Evolutionary conservation across 2,888 invertebrate species (phyloP).

Genomic region (Melanargia galathea): DNA sequence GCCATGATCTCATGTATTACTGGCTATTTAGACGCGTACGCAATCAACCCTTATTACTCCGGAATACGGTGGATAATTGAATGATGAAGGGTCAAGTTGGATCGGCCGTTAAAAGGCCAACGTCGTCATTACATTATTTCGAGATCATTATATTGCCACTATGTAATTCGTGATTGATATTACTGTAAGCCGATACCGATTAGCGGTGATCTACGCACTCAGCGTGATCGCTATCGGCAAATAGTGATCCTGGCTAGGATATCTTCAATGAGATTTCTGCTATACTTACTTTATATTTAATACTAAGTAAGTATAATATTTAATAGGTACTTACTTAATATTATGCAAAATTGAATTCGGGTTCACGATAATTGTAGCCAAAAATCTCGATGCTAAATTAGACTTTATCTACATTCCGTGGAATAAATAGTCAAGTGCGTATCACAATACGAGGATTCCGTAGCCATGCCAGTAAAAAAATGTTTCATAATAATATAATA

Average conservation of each 20-base stretch:
- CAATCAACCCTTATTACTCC: constrained; percentile 48
- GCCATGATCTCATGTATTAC: constrained; percentile 73
- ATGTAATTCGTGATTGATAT: constrained; percentile 65
- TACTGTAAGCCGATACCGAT: constrained; percentile 39
- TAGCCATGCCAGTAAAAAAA: too few relatives aligned
- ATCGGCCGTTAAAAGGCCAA: constrained; percentile 58
- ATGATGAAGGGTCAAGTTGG: constrained; percentile 43
- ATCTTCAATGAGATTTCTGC: background rate
- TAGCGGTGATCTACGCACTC: constrained; percentile 39
- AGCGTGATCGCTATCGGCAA: constrained; percentile 39
- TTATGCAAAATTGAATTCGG: too few relatives aligned
- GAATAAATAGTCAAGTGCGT: too few relatives aligned
- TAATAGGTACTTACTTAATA: too few relatives aligned
- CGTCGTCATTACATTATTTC: constrained; percentile 73
- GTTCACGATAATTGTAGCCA: too few relatives aligned
- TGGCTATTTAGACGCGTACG: constrained; percentile 43
- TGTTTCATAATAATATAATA: too few relatives aligned
- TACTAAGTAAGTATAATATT: too few relatives aligned
- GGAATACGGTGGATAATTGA: constrained; percentile 48
- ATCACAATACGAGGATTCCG: too few relatives aligned
- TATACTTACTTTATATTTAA: too few relatives aligned
- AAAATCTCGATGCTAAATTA: too few relatives aligned
- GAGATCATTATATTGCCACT: constrained; percentile 70
- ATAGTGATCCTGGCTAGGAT: background rate
- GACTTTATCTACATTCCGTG: too few relatives aligned